Percentiles rank a stretch among this genome's conserved stretches.
These are phyloP conservation scores for Amblyornis subalaris DNA, from an alignment of 2,113 vertebrate species.

Conservation along the genomic window DNA sequence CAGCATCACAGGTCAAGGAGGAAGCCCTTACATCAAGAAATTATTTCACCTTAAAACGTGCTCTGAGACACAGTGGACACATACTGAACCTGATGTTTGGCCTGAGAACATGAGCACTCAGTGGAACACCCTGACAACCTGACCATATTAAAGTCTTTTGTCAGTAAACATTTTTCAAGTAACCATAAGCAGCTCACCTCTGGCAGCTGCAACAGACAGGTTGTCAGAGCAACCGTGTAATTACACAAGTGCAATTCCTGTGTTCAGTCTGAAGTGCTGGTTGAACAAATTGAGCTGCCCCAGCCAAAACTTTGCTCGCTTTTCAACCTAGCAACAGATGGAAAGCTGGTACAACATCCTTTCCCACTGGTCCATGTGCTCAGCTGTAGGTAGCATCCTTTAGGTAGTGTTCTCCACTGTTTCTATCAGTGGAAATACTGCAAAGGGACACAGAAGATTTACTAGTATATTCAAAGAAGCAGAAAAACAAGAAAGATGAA, in stretches of 20 bases:
- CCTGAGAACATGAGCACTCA: not conserved
- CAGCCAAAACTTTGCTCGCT: not conserved
- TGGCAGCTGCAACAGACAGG: not conserved
- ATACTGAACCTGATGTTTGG: not conserved
- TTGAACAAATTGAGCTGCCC: not conserved
- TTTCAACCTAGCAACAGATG: not conserved
- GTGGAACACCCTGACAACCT: accelerated
- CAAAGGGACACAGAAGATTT: not conserved
- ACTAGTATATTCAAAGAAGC: not conserved
- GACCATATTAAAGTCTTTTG: accelerated
- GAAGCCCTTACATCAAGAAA: not conserved
- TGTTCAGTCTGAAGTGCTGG: not conserved
- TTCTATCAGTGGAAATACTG: not conserved
- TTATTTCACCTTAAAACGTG: not conserved
- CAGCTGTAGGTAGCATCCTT: not conserved
- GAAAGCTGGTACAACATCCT: not conserved
- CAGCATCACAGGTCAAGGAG: not conserved
- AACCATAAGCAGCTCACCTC: not conserved
- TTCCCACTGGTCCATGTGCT: not conserved
- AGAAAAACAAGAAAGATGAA: not conserved
- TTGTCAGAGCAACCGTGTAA: not conserved
- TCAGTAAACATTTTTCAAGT: not conserved
- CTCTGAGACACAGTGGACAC: accelerated
- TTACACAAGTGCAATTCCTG: not conserved
- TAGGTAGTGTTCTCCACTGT: too few species aligned